Evolutionary conservation across 1,140 invertebrate species (phyloP), one percentile per base, ranked within the genome.

Genomic region (Bombus turneri): DNA sequence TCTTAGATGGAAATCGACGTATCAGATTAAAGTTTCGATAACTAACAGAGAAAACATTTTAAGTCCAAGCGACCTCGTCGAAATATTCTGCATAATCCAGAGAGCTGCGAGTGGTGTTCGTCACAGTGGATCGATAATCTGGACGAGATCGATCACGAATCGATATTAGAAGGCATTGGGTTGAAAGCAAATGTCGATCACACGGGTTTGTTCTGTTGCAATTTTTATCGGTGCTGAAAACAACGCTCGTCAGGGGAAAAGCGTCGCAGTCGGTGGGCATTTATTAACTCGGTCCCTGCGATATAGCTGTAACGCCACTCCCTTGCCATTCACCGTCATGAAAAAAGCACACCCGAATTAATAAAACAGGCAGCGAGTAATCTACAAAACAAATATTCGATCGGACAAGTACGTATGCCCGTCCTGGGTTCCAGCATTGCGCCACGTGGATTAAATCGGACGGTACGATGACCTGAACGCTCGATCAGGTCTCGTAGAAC

Each of bases 311-410:
- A 12, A 34, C 9, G 15, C 25, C 6, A 25, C 57, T 81, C 79
- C 68, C 79, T 71, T 59, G 79, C 34, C 47, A 31, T 81, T 81
- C 79, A 43, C 18, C 31, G 31, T 53, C 64, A 22, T 62, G 43
- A 69, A 39, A 80, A 79, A 69, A 69, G 41, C 71, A 13, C 37
- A 43, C 47, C 47, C 47, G 47, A 53, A 34, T 82, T 82, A 75
- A 75, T 82, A 66, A 75, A 75, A 82, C 47, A 53, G 18, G 18
- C 47, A 18, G 25, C 15, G 12, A 28, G 31, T 75, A 75, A 75
- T 82, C 66, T 64, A 53, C 25, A 47, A 47, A 75, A 82, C 59
- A 59, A 75, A 75, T 73, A 41, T 43, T n/a, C 71, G 80, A 53
- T 53, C 18, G 47, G 18, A 64, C 22, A 22, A 47, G 9, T 31